Evolutionary conservation across 2,888 invertebrate species (phyloP), one percentile per base, ranked within the genome.

Genomic region (Heteropelma amictum): DNA sequence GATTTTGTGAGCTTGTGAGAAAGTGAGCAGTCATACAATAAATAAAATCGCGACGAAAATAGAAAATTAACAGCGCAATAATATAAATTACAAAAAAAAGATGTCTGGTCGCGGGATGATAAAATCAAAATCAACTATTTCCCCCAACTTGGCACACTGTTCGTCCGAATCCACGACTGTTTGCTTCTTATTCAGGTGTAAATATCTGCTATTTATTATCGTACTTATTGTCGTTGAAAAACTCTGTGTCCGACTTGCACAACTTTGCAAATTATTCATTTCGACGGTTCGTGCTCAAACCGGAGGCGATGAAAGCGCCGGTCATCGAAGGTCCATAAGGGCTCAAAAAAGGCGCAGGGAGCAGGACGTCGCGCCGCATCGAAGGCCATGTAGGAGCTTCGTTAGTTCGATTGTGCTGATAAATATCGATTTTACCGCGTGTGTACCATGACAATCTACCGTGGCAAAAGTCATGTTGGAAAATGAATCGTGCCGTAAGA

Each of bases 331-430:
- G 61, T 49, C n/a, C n/a, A n/a, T n/a, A n/a, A n/a, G 26, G 49
- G 17, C 26, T 14, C 14, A 49, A 63, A 63, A 19, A 35, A 56
- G 60, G 14, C 28, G 47, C 49, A 53, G 63, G 17, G 26, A 14
- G 40, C 19, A 68, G 40, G 42, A 58, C 45, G 69, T 51, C 68
- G 42, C 69, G 63, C 68, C 54, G 40, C 64, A 38, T 26, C 51
- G 26, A 28, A 54, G 53, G 19, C 38, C 28, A 63, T 42, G 47
- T 38, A 23, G 54, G n/a, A 45, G 64, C 61, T 65, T 74, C 74
- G 74, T 74, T 74, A 69, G 74, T 70, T 60, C 74, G 69, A 74
- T 74, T 74, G 74, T 74, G 74, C n/a, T n/a, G n/a, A 56, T 35
- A 58, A 64, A 74, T 65, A 74, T 74, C 69, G 74, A 74, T 74